Evolutionary conservation across 2,797 vertebrate species (phyloP), one percentile per base, ranked within the genome.

Genomic region (Sebastes miniatus): DNA sequence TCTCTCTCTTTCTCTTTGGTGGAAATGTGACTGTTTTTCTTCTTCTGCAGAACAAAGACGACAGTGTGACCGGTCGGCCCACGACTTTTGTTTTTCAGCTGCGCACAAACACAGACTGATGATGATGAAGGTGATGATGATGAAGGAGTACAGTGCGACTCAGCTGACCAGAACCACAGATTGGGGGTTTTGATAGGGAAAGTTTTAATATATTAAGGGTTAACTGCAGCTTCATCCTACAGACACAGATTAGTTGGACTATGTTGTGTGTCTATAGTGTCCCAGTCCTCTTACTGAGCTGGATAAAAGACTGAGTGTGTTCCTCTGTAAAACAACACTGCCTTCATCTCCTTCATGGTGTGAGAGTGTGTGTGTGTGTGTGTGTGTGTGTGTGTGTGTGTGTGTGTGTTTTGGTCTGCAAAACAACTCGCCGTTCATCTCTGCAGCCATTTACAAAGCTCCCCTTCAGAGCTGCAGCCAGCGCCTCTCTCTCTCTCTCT

Each of bases 61-160:
- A 63, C 80, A 92, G 78, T 93, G 87, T 93, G 83, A 65, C 12
- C 31, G 2, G 52, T 83, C 85, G 80, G 76, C 88, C 87, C 88
- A 91, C 88, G 4, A 74, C 84, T 70, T 76, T 80, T 86, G 84
- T 88, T 90, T 73, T 73, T 76, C 90, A 90, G 88, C 87, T 88
- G 86, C 64, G 70, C 74, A 82, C 83, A 87, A 69, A 86, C 74
- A 83, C 69, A 69, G 69, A 56, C 18, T 52, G 36, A 31, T 22
- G 50, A 32, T 50, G 62, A 58, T 13, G 50, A n/a, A n/a, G 72
- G 58, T 25, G 59, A 54, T 39, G 77, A 70, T 25, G 77, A 84
- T 58, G 81, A 83, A 56, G 83, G 39, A 79, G 69, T 66, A 81
- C 73, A 83, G 77, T 77, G 43, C 20, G 3, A 73, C 24, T 39